A percentile compares a stretch with the other conserved stretches of the same genome.
These are phyloP conservation scores for Acestrorhynchus altus DNA, from an alignment of 2,797 vertebrate genomes.

Conservation along the genomic window DNA sequence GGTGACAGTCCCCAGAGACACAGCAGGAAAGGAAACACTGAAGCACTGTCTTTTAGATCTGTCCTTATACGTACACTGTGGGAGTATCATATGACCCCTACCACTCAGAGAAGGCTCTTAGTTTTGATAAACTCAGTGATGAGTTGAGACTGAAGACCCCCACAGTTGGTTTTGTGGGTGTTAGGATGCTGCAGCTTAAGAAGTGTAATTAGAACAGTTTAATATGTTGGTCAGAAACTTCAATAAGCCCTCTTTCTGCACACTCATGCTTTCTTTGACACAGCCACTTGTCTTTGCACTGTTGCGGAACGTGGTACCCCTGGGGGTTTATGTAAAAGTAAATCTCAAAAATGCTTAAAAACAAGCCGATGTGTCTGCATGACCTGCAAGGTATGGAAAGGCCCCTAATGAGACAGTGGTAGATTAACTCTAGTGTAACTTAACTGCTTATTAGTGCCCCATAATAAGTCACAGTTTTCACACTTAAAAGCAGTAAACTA, in stretches of 20 bases:
- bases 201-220: background rate
- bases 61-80: conserved; percentile 47
- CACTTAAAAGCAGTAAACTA: too few relatives aligned
- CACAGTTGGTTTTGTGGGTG: background rate
- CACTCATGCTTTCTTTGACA: background rate
- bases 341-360: too few relatives aligned
- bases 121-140: conserved; percentile 4
- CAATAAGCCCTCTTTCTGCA: background rate
- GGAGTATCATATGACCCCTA: too few relatives aligned
- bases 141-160: background rate
- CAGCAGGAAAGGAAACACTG: conserved; percentile 56
- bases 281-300: background rate
- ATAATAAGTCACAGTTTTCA: too few relatives aligned
- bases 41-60: conserved; percentile 12
- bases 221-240: background rate
- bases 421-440: too few relatives aligned
- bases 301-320: background rate
- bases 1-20: conserved; percentile 59
- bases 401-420: too few relatives aligned
- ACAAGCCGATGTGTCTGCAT: too few relatives aligned
- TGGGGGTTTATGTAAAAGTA: too few relatives aligned
- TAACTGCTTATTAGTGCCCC: too few relatives aligned
- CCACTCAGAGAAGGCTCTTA: background rate
- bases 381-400: too few relatives aligned
- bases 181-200: background rate